These are phyloP conservation scores for Cheilosia impressa DNA, from an alignment of 2,888 invertebrate species.

Conservation along the genomic window DNA sequence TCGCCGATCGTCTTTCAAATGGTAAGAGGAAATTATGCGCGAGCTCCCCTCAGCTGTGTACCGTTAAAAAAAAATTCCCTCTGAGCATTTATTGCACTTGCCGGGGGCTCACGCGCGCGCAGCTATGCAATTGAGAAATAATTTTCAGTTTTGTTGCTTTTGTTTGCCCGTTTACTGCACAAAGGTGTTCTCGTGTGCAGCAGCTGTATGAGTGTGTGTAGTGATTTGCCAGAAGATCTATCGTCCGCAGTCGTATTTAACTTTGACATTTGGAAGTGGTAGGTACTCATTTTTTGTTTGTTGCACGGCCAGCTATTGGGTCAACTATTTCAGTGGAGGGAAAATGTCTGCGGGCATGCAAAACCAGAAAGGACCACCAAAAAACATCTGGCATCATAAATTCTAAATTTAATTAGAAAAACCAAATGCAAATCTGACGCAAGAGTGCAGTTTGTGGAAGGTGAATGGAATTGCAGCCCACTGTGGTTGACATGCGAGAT, in stretches of 20 bases:
- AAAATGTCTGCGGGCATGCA: neutral
- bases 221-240: slow-evolving; percentile 32
- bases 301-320: neutral
- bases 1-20: slow-evolving; percentile 17
- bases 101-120: slow-evolving; percentile 11
- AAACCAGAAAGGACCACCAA: slow-evolving; percentile 7
- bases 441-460: slow-evolving; percentile 2
- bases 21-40: slow-evolving; percentile 26
- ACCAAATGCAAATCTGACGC: neutral
- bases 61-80: slow-evolving; percentile 22
- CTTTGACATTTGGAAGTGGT: slow-evolving; percentile 38
- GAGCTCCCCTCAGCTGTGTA: neutral
- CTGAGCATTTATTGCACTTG: neutral
- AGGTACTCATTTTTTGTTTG: neutral
- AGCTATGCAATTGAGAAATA: slow-evolving; percentile 29
- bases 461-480: neutral
- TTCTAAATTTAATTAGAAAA: slow-evolving; percentile 14
- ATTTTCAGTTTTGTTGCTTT: neutral
- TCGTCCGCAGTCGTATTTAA: slow-evolving; percentile 12
- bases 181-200: slow-evolving; percentile 33
- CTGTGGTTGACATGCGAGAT: neutral
- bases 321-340: neutral
- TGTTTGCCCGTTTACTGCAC: slow-evolving; percentile 17
- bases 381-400: slow-evolving; percentile 30
- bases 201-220: neutral